Percentiles rank a stretch among this genome's conserved stretches.
Conservation (phyloP, 2,888 invertebrate genomes). For the Augochlorella aurata region DNA sequence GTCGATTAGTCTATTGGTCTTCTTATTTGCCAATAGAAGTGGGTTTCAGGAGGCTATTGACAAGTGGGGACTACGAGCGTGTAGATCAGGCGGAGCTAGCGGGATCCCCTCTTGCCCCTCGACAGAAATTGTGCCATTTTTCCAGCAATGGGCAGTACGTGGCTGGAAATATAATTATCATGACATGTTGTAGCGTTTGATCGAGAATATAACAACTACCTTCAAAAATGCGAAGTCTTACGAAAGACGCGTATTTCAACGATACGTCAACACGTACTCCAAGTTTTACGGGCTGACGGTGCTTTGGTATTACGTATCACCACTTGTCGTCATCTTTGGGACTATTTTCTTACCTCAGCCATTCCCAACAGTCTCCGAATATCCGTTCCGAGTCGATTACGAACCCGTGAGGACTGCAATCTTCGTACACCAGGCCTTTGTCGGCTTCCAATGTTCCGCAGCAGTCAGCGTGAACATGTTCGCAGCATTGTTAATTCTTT, state of each 20-base stretch:
- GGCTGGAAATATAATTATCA: background rate
- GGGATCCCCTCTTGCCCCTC: no score
- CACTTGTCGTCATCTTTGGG: background rate
- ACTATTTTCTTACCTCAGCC: background rate
- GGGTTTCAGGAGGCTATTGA: no score
- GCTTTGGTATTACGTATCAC: background rate
- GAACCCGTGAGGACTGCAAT: background rate
- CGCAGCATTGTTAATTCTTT: background rate
- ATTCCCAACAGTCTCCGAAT: background rate
- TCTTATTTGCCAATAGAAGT: no score
- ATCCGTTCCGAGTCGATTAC: slow-evolving; percentile 13
- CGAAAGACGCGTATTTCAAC: background rate
- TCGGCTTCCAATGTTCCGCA: background rate
- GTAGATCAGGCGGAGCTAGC: no score
- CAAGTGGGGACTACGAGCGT: no score
- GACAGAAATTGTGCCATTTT: no score
- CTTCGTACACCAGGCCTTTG: background rate
- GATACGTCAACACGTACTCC: background rate
- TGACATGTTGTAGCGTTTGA: background rate
- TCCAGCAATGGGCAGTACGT: no score
- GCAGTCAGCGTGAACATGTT: background rate
- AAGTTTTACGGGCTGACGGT: background rate
- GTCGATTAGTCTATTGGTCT: no score
- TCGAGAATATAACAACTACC: background rate
- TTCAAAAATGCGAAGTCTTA: background rate